Base-by-base conservation (phyloP, 2,888 invertebrate species). In the Erpobdella octoculata region DNA sequence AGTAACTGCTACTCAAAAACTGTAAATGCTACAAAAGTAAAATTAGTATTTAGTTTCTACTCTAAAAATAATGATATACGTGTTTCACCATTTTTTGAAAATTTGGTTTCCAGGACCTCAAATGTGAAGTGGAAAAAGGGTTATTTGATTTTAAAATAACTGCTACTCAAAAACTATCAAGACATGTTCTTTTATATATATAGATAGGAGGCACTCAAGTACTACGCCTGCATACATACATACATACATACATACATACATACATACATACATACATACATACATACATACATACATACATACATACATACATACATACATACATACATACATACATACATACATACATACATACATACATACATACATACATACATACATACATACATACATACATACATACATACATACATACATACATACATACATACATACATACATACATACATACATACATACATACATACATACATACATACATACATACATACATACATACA, bases 301-400 rank as follows among this genome's bases (percentile, higher is more conserved):
- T 37, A 59, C n/a, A 65, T 37, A 31, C 25, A 36, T 35, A 62
- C 33, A 46, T n/a, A n/a, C 28, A 28, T 65, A 65, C 35, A 31
- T n/a, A 64, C 46, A n/a, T n/a, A n/a, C n/a, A 41, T 36, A 64
- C 41, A 28, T 66, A 37, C 37, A 33, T 21, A 37, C n/a, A n/a
- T 36, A 18, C 0, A 36, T 66, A 5, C 1, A 38, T n/a, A 12
- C 46, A 41, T n/a, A n/a, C 46, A 41, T n/a, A 41, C n/a, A 41
- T 41, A 41, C 46, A 41, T n/a, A 41, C 46, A 41, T 15, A 41
- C 46, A 41, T n/a, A 41, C 46, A 41, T n/a, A 41, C 46, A 41
- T n/a, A 41, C 46, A 41, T n/a, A 41, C n/a, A 41, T 41, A 41
- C 12, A 41, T n/a, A 41, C 46, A 41, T n/a, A 41, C 46, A 41